phyloP scores from a whole-genome alignment of 1,140 invertebrate species.

The Diuraphis noxia region DNA sequence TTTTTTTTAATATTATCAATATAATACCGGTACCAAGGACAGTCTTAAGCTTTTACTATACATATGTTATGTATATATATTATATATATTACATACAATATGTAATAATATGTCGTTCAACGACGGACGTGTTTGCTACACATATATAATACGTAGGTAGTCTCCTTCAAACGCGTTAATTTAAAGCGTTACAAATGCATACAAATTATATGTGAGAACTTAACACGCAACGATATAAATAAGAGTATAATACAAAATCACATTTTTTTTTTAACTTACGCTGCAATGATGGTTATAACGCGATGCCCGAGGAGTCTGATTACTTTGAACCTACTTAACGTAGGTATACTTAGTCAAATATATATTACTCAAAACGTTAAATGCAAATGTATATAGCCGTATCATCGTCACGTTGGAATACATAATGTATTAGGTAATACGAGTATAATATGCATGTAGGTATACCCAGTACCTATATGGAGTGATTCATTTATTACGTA shows the following conservation, averaged over 20 bases:
- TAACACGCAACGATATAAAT: neutral
- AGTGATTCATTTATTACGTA: neutral
- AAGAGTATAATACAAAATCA: conserved; percentile 8
- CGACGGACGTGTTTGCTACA: neutral
- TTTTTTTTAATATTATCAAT: neutral
- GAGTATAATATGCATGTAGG: neutral
- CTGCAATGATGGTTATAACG: neutral
- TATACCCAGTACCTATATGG: neutral
- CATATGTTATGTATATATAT: neutral
- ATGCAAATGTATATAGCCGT: neutral
- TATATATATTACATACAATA: neutral
- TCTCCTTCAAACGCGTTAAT: conserved; percentile 6
- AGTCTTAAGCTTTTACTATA: neutral
- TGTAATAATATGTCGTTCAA: neutral
- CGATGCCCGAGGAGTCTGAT: neutral
- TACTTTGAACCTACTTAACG: neutral
- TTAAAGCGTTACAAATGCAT: conserved; percentile 8
- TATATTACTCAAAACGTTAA: neutral
- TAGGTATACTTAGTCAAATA: neutral
- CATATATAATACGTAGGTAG: neutral
- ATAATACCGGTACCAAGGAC: conserved; percentile 1
- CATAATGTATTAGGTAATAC: neutral
- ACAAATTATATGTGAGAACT: neutral
- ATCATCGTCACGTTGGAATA: neutral
- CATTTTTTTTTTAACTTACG: neutral